Base-by-base conservation (phyloP, 2,888 invertebrate species). In the Fabriciana adippe region DNA sequence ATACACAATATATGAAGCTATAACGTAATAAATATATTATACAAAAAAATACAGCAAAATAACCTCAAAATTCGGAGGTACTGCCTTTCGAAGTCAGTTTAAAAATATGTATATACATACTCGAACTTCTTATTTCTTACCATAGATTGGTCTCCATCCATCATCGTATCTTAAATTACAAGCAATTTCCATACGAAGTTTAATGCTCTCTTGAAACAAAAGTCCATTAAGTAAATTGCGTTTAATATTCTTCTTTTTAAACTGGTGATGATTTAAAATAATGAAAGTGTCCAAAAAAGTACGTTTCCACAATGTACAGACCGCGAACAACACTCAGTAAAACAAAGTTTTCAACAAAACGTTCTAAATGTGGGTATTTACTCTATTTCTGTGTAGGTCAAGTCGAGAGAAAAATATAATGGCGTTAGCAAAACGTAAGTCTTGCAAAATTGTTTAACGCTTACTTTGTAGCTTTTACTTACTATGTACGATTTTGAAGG, bases 141-240 rank as follows among this genome's bases (percentile, higher is more conserved):
- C 57, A 59, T 41, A 41, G 11, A 11, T 41, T 41, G 2, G 35
- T 11, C 47, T 47, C 15, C 5, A 47, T 59, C 57, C 57, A 59
- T 59, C 57, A 59, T 48, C 35, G 35, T 35, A 35, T 35, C 47
- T 48, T 48, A 59, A 57, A 59, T 59, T 59, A 35, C 35, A n/a
- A 47, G 47, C 57, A 59, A 59, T 59, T 59, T 59, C n/a, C 47
- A n/a, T 59, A 59, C 47, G 48, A 59, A 48, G 26, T 26, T 47
- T 14, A 59, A 48, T 48, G 47, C 13, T 8, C 47, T 26, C n/a
- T 59, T 48, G 26, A n/a, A 48, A 47, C 21, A 59, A 59, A 26
- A 35, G 47, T 13, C n/a, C 13, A n/a, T 59, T 59, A 26, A 2
- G 5, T 0, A 57, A 57, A 47, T 57, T 57, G n/a, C 47, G 21